Evolutionary conservation across 2,888 invertebrate species (phyloP).

Genomic region (Sinohyriopsis cumingii): DNA sequence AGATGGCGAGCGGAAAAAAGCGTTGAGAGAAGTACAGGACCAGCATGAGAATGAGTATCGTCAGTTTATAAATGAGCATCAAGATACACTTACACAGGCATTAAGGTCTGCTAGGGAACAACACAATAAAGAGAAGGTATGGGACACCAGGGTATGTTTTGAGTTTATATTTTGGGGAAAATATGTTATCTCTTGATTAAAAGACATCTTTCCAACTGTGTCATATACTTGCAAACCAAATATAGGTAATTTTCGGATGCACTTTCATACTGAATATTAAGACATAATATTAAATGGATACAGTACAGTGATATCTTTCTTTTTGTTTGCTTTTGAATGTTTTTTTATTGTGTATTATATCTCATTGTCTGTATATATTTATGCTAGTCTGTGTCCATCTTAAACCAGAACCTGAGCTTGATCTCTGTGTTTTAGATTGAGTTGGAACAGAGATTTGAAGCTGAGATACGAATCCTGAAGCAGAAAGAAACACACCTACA

Average conservation of each 20-base stretch:
- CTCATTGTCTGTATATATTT: background rate
- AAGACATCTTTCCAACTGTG: background rate
- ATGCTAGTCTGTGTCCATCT: background rate
- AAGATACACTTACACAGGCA: conserved; percentile 57
- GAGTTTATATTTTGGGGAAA: background rate
- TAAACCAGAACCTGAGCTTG: background rate
- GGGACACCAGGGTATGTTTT: background rate
- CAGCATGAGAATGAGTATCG: conserved; percentile 56
- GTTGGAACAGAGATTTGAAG: conserved; percentile 38
- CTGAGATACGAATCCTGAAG: conserved; percentile 38
- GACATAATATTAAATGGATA: too few species aligned
- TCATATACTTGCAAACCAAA: background rate
- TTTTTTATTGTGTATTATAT: background rate
- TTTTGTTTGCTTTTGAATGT: too few species aligned
- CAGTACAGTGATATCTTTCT: background rate
- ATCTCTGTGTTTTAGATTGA: conserved; percentile 29
- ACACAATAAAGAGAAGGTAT: conserved; percentile 53
- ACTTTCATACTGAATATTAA: background rate
- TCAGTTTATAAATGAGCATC: conserved; percentile 53
- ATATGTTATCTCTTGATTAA: background rate
- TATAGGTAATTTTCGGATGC: background rate
- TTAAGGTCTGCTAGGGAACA: conserved; percentile 53
- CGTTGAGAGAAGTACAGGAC: conserved; percentile 40
- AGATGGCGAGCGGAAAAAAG: conserved; percentile 45
- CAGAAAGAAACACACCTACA: conserved; percentile 38